These are phyloP conservation scores for Melikaiella ostensackeni DNA, from an alignment of 2,888 invertebrate species.

Conservation along the genomic window DNA sequence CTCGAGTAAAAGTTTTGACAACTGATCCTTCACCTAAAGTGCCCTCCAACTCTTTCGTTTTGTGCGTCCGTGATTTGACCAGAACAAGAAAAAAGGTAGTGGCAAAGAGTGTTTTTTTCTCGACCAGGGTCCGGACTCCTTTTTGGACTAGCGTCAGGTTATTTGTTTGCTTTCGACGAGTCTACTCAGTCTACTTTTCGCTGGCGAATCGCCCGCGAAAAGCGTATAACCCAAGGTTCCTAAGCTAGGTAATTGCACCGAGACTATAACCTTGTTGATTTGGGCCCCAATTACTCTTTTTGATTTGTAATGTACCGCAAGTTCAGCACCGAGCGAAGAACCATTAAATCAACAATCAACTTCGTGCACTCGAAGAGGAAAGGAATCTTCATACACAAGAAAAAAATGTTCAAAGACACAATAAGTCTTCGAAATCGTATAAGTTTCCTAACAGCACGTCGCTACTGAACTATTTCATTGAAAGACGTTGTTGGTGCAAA, in stretches of 20 bases:
- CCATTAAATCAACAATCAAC: conserved; percentile 80
- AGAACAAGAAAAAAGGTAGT: not conserved
- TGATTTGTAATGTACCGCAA: conserved; percentile 75
- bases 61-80: conserved; percentile 1
- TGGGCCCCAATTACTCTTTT: conserved; percentile 55
- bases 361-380: conserved; percentile 90
- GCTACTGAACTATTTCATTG: conserved; percentile 62
- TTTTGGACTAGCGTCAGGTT: conserved; percentile 14
- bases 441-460: conserved; percentile 69
- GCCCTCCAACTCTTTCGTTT: conserved; percentile 33
- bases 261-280: conserved; percentile 47
- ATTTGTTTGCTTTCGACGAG: conserved; percentile 42
- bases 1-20: conserved; percentile 43
- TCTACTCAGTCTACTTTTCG: conserved; percentile 41
- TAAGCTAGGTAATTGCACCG: conserved; percentile 48
- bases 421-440: conserved; percentile 68
- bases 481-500: conserved; percentile 29
- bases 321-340: conserved; percentile 70
- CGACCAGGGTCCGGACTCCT: not conserved
- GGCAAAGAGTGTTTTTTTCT: conserved; percentile 23
- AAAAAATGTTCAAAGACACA: conserved; percentile 92
- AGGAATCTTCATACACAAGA: conserved; percentile 92
- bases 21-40: conserved; percentile 20
- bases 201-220: conserved; percentile 42
- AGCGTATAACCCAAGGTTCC: conserved; percentile 42